Percentiles rank a stretch among this genome's conserved stretches.
phyloP scores from a whole-genome alignment of 2,113 vertebrate genomes.

The Tyto alba region DNA sequence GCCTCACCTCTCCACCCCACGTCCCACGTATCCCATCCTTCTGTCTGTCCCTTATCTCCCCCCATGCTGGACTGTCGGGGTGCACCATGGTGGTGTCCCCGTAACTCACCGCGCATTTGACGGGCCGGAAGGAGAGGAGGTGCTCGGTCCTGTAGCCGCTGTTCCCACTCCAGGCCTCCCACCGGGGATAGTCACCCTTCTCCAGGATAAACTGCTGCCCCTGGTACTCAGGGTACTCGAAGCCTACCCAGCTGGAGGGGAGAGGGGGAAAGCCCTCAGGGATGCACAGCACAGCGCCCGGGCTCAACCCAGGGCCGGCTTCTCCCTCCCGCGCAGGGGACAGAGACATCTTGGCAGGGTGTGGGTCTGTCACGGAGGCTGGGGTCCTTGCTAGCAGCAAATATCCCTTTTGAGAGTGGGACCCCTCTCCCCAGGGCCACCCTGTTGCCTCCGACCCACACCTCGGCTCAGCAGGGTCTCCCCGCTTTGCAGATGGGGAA shows the following conservation, averaged over 20 bases:
- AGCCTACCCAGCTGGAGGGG: slow-evolving; percentile 86
- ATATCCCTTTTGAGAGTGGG: neutral
- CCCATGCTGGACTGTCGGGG: neutral
- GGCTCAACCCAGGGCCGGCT: neutral
- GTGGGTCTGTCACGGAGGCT: neutral
- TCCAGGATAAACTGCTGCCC: slow-evolving; percentile 98
- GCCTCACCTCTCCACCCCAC: neutral
- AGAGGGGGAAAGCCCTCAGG: neutral
- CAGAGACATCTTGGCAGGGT: neutral
- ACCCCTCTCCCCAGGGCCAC: neutral
- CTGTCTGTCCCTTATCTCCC: neutral
- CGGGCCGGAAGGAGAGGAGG: slow-evolving; percentile 91
- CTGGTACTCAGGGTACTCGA: slow-evolving; percentile 93
- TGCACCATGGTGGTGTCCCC: neutral
- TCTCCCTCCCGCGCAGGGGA: neutral
- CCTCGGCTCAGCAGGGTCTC: neutral
- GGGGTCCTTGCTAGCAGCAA: neutral
- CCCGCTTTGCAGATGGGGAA: neutral
- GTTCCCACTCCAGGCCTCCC: slow-evolving; percentile 93
- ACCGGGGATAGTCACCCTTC: slow-evolving; percentile 94
- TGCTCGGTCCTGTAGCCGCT: slow-evolving; percentile 92
- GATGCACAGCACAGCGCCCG: neutral
- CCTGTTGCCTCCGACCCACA: rapidly evolving
- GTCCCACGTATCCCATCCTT: neutral
- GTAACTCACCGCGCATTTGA: slow-evolving; percentile 87